Evolutionary conservation across 2,888 invertebrate species (phyloP), one percentile per base, ranked within the genome.

Genomic region (Sisyra terminalis): DNA sequence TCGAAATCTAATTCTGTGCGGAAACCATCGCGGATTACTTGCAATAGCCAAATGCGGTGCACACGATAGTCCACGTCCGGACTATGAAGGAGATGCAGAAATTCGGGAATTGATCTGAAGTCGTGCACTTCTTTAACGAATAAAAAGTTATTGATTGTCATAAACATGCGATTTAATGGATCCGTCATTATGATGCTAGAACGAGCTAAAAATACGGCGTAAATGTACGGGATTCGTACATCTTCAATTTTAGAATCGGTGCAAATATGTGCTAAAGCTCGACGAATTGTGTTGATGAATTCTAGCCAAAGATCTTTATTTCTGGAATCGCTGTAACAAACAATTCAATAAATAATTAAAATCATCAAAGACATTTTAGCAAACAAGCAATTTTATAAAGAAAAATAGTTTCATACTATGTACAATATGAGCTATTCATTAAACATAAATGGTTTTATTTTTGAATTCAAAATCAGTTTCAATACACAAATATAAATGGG

Each of bases 61-160:
- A 71, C 69, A 14, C 70, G 67, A 42, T 73, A 69, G 50, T 80
- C 73, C 0, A 84, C 67, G 44, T 84, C 81, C 8, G 78, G 71
- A 47, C 84, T 87, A 55, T 86, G 81, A 55, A 92, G 80, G 30
- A 92, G 71, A 41, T 81, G 78, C 46, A 87, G 75, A 54, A 92
- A 79, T 57, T 93, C 92, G 0, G 93, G 93, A n/a, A 93, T 78
- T 3, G 76, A 71, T 10, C 73, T 69, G 11, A 90, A 65, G 55
- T 89, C 78, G 11, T 90, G 69, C 7, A 71, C 69, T 9, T 81
- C 76, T 58, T 87, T 89, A 2, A 84, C 76, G 53, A 82, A 71
- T 30, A 89, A 62, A 58, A 81, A 88, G 52, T 75, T 72, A 55
- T 81, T 79, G n/a, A 93, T 65, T 0, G 80, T 75, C 49, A 74